Evolutionary conservation across 1,140 invertebrate genomes (phyloP), one percentile per base, ranked within the genome.

Genomic region (Drosophila sproati): DNA sequence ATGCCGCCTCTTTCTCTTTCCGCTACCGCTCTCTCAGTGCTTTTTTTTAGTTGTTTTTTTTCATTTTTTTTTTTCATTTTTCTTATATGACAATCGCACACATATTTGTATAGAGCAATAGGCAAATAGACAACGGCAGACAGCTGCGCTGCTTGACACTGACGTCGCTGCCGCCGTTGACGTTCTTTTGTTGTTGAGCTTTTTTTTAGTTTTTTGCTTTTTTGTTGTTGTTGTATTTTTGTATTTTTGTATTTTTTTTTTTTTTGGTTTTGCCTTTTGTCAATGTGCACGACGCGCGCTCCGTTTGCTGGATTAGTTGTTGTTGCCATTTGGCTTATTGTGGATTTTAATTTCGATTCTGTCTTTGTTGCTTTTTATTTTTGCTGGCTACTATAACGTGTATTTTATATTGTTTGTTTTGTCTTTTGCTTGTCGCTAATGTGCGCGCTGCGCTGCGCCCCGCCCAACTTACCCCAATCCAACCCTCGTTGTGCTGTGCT

Each of bases 281-380:
- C 59, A 57, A 69, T 64, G 63, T 73, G 54, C 75, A 73, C 64
- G 54, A 57, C 63, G 70, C 57, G 60, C 74, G 62, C 62, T 69
- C 28, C 56, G 51, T 61, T 54, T 31, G 48, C 64, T 77, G 75
- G 75, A 77, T 77, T 77, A 64, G 47, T 69, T 73, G 62, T 77
- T 73, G 70, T 78, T 70, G 59, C 48, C 29, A 45, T 74, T 74
- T 63, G 71, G 64, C 72, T 78, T 78, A 63, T 60, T 74, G 72
- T 56, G 72, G 71, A 74, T 74, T 78, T 74, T 69, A 69, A 78
- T 74, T 78, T 74, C 55, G 61, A 64, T 78, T 64, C 41, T 71
- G 43, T 56, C 37, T 39, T 45, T 47, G 28, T 39, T 57, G 54
- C 37, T 35, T 63, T 59, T 41, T 71, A n/a, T 20, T 63, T 43